Base-by-base conservation (phyloP, 2,113 vertebrate species). In the Anas platyrhynchos region DNA sequence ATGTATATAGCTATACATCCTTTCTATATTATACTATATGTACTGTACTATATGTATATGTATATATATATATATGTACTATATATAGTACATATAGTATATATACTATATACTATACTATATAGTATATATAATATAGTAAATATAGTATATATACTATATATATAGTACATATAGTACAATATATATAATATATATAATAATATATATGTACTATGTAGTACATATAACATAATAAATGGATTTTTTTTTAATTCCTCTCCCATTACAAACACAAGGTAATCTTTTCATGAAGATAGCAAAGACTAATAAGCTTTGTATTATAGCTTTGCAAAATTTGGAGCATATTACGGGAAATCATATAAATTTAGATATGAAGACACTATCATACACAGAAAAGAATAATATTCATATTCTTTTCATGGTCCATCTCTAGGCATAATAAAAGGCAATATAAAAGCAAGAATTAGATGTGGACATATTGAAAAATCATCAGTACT, bases 391-490 rank as follows among this genome's bases (percentile, higher is more conserved):
- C 12, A 63, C 17, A 59, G n/a, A 80, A 48, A 48, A 54, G 23
- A 50, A 61, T 44, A 88, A 72, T 59, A 75, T 68, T 76, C 68
- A 89, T 52, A 5, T 18, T 9, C 4, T 46, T 83, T 78, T 59
- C 62, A 46, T 75, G 15, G n/a, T 52, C 31, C 13, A 27, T 55
- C 7, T 91, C 38, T 61, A 84, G 29, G 21, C 17, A 75, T 65
- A 36, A 89, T 52, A 81, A 92, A 90, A 92, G 6, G 34, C 80
- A 41, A 23, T 17, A 66, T 74, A 95, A 94, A 89, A 91, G 13
- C 16, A 82, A 82, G 43, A 91, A 72, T 84, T 72, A 87, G 9
- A 43, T 67, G 29, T 21, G 14, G 29, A 50, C 61, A 67, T 63
- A 41, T 17, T 77, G 59, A 94, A 90, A 85, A 86, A 67, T 63